Conservation (phyloP, 2,888 invertebrate species). For the Erebia epiphron region DNA sequence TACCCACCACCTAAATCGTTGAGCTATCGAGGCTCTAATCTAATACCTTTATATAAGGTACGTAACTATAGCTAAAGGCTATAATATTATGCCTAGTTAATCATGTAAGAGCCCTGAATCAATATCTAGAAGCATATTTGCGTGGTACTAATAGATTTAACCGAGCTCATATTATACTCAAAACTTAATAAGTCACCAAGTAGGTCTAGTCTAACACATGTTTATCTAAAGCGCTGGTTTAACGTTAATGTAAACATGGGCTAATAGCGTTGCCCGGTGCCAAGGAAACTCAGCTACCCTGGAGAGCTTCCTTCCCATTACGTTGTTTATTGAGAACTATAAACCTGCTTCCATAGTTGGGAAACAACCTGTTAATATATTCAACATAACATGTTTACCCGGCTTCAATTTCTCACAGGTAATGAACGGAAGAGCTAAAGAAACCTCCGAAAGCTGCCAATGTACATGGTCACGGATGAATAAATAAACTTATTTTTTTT, state of each 20-base stretch:
- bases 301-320: constrained; percentile 14
- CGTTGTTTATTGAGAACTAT: constrained; percentile 15
- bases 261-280: constrained; percentile 22
- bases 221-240: constrained; percentile 27
- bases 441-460: too few species aligned
- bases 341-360: constrained; percentile 17
- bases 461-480: too few species aligned
- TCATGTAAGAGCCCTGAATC: neutral
- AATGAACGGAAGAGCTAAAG: too few species aligned
- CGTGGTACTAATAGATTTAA: constrained; percentile 7
- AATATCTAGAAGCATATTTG: neutral
- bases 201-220: constrained; percentile 30
- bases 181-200: constrained; percentile 25
- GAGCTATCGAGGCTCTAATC: too few species aligned
- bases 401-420: constrained; percentile 3
- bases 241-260: constrained; percentile 31
- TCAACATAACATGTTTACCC: neutral
- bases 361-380: constrained; percentile 13
- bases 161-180: constrained; percentile 8
- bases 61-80: too few species aligned
- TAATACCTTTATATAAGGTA: too few species aligned
- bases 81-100: neutral
- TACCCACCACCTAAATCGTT: too few species aligned
- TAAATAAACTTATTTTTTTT: too few species aligned
- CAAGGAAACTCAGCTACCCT: constrained; percentile 15